These are phyloP conservation scores for Indicator maculatus DNA, from an alignment of 2,113 vertebrate species.

Conservation along the genomic window DNA sequence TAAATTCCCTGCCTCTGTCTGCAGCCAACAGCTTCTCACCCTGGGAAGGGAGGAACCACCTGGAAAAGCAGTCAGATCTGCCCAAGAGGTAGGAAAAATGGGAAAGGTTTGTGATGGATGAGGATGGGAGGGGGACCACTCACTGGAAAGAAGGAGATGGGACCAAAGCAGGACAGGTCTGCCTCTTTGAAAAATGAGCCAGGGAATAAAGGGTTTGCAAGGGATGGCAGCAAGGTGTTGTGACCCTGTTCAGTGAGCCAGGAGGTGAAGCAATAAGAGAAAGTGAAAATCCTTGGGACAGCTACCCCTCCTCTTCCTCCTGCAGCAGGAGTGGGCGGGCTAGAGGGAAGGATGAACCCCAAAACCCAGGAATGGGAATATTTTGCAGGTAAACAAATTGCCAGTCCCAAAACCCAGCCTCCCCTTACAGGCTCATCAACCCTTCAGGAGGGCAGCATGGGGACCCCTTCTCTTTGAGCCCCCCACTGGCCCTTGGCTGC, in stretches of 20 bases:
- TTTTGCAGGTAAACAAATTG: rapidly evolving
- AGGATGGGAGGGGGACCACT: background rate
- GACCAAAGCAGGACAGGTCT: rapidly evolving
- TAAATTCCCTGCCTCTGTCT: background rate
- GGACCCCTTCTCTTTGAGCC: rapidly evolving
- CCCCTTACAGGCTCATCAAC: rapidly evolving
- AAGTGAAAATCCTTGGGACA: background rate
- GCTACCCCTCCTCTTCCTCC: background rate
- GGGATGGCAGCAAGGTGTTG: rapidly evolving
- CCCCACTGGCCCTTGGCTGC: rapidly evolving
- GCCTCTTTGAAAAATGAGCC: background rate
- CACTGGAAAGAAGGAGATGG: background rate
- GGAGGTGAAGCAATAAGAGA: background rate
- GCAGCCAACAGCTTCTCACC: background rate
- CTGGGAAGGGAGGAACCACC: too few relatives aligned
- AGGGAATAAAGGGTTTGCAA: background rate
- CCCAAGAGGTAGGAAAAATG: background rate
- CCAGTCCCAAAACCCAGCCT: background rate
- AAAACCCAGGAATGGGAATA: rapidly evolving
- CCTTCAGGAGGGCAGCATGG: rapidly evolving
- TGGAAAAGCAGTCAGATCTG: background rate
- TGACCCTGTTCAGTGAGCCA: rapidly evolving
- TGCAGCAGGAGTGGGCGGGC: rapidly evolving
- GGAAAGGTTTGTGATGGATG: background rate
- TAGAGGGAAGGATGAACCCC: rapidly evolving